Percentiles rank a stretch among this genome's conserved stretches.
phyloP scores from a whole-genome alignment of 2,888 invertebrate species.

The Drosophila robusta region DNA sequence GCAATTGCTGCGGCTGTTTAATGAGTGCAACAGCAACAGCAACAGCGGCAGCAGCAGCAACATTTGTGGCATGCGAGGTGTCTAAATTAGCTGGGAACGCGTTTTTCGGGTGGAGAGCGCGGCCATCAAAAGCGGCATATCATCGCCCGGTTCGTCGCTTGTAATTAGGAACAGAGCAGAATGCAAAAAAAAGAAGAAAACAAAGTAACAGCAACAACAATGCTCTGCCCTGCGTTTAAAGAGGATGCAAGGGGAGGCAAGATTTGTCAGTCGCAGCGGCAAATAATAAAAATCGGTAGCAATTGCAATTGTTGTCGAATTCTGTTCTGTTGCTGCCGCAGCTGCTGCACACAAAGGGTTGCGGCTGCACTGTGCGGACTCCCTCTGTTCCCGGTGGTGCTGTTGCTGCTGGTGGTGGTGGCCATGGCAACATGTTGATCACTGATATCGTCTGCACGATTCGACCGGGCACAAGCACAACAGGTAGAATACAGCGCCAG shows the following conservation, averaged over 20 bases:
- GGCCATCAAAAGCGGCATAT: conserved; percentile 73
- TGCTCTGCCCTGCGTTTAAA: not conserved
- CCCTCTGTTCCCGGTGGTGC: conserved; percentile 39
- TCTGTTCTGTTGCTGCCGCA: conserved; percentile 44
- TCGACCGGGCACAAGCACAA: conserved; percentile 59
- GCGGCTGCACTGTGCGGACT: conserved; percentile 32
- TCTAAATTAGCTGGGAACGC: conserved; percentile 81
- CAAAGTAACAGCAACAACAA: conserved; percentile 23
- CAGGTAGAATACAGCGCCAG: conserved; percentile 64
- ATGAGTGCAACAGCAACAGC: conserved; percentile 60
- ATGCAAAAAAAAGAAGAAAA: conserved; percentile 46
- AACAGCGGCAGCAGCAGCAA: conserved; percentile 6
- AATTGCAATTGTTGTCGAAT: conserved; percentile 76
- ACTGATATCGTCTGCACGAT: conserved; percentile 75
- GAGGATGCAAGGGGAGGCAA: not conserved
- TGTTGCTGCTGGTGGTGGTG: conserved; percentile 31
- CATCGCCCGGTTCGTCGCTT: conserved; percentile 40
- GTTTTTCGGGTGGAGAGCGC: conserved; percentile 70
- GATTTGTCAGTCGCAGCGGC: conserved; percentile 44
- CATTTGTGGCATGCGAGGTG: conserved; percentile 74
- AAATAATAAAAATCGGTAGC: conserved; percentile 80
- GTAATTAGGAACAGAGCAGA: conserved; percentile 69
- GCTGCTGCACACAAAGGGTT: conserved; percentile 63
- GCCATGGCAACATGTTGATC: conserved; percentile 74
- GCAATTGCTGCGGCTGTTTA: conserved; percentile 62